Evolutionary conservation across 2,797 vertebrate genomes (phyloP).

Genomic region (Pteropus rufus): DNA sequence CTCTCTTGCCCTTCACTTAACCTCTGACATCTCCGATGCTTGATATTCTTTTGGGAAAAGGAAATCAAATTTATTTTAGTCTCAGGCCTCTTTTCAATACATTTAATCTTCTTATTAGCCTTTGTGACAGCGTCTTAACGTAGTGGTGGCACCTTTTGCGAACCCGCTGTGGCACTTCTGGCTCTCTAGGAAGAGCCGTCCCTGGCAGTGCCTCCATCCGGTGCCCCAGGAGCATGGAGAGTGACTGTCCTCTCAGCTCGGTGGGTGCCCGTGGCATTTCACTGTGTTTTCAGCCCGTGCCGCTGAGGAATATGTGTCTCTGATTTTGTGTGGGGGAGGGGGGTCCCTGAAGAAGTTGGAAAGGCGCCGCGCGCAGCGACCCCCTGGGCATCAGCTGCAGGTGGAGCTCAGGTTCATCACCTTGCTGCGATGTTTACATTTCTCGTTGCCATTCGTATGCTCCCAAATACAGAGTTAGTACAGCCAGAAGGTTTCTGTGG

Average conservation of each 20-base stretch:
- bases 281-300: not conserved
- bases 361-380: not conserved
- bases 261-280: not conserved
- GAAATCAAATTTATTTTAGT: constrained; percentile 59
- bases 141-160: not conserved
- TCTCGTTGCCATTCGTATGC: not conserved
- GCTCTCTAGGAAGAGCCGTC: not conserved
- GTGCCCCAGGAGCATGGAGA: not conserved
- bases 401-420: fast-evolving
- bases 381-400: fast-evolving
- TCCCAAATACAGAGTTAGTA: not conserved
- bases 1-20: constrained; percentile 51
- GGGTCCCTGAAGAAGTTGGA: not conserved
- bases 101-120: constrained; percentile 48
- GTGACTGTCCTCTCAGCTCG: not conserved
- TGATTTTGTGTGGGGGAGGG: fast-evolving
- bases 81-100: constrained; percentile 29
- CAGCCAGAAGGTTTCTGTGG: not conserved
- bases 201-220: not conserved
- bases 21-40: constrained; percentile 38
- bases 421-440: no score
- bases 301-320: not conserved
- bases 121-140: not conserved
- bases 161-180: not conserved
- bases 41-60: constrained; percentile 36